Conservation (phyloP, 1,140 invertebrate genomes). For the Zaprionus camerounensis region DNA sequence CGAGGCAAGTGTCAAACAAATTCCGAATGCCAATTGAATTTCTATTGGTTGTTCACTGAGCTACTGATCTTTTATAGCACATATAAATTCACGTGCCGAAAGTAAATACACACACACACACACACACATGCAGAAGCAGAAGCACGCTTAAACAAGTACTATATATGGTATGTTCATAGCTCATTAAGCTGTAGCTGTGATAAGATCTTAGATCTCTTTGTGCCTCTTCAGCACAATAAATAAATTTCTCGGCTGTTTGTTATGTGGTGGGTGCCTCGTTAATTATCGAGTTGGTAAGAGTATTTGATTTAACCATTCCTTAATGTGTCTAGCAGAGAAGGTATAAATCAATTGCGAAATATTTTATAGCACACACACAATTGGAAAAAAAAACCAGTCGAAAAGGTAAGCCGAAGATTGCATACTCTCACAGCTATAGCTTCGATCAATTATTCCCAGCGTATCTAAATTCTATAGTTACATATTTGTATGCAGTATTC, state of each 20-base stretch:
- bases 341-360: slow-evolving; percentile 1
- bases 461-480: too few species aligned
- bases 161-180: not conserved
- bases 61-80: not conserved
- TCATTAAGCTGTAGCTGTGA: not conserved
- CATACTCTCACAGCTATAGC: not conserved
- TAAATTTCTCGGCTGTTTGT: not conserved
- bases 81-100: slow-evolving; percentile 22
- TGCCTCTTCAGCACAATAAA: not conserved
- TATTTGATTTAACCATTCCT: slow-evolving; percentile 3
- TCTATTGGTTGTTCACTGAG: slow-evolving; percentile 22
- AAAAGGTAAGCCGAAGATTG: not conserved
- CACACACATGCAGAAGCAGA: too few species aligned
- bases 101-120: not conserved
- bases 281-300: not conserved
- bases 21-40: slow-evolving; percentile 34
- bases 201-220: not conserved
- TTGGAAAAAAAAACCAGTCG: not conserved
- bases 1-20: slow-evolving; percentile 13
- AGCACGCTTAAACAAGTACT: not conserved
- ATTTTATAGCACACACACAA: not conserved
- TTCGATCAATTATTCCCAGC: too few species aligned
- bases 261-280: not conserved
- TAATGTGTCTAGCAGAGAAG: slow-evolving; percentile 4
- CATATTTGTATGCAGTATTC: too few species aligned